These are phyloP conservation scores for Drosophila nannoptera DNA, from an alignment of 1,140 invertebrate species.

Conservation along the genomic window DNA sequence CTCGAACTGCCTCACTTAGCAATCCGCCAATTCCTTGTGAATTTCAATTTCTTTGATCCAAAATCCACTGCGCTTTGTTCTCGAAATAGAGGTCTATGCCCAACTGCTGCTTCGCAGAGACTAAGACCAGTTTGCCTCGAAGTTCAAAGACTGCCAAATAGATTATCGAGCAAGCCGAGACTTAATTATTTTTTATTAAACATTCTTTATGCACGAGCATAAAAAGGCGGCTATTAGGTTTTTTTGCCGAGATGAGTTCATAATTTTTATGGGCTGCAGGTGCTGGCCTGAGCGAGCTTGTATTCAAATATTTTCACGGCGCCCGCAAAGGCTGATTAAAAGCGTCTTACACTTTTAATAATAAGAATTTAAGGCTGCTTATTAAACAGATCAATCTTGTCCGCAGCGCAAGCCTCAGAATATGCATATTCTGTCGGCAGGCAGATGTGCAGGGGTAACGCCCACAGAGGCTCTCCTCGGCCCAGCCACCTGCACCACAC, in stretches of 20 bases:
- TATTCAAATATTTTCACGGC: conserved; percentile 19
- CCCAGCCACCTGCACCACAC: background rate
- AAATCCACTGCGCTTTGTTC: no score
- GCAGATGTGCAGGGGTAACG: conserved; percentile 18
- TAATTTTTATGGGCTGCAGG: conserved; percentile 4
- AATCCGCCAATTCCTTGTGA: no score
- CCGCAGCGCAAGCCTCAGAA: conserved; percentile 18
- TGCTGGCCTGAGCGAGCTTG: conserved; percentile 10
- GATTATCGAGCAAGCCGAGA: background rate
- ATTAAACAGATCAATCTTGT: conserved; percentile 74
- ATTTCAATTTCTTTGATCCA: no score
- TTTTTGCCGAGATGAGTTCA: background rate
- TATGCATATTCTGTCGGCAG: conserved; percentile 6
- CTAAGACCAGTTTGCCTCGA: no score
- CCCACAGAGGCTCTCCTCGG: background rate
- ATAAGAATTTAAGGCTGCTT: conserved; percentile 56
- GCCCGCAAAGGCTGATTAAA: conserved; percentile 53
- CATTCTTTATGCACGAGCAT: background rate
- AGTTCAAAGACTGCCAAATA: no score
- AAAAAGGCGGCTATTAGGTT: background rate
- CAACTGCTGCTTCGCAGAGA: no score
- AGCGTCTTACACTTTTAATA: conserved; percentile 48
- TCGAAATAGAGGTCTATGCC: no score
- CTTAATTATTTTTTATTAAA: conserved; percentile 2
- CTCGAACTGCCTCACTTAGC: no score